Evolutionary conservation across 2,888 invertebrate genomes (phyloP).

Genomic region (Monochamus alternatus): DNA sequence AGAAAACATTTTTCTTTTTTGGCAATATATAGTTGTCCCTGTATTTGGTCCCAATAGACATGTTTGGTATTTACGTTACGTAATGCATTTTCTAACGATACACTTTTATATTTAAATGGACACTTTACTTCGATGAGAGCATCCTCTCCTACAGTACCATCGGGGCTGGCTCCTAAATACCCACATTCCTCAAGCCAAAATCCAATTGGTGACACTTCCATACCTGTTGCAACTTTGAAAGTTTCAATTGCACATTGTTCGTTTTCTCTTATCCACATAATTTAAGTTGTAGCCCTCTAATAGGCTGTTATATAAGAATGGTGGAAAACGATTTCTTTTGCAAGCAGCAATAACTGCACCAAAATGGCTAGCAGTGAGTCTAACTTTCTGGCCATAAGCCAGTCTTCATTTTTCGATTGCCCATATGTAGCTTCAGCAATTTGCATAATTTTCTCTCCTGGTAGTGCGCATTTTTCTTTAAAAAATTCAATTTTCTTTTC

Average conservation of each 20-base stretch:
- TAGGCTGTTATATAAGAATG: slow-evolving; percentile 26
- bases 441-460: background rate
- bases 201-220: slow-evolving; percentile 25
- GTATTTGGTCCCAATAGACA: slow-evolving; percentile 21
- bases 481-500: slow-evolving; percentile 23
- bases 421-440: slow-evolving; percentile 21
- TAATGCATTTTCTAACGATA: slow-evolving; percentile 4
- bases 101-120: slow-evolving; percentile 28
- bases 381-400: slow-evolving; percentile 33
- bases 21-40: background rate
- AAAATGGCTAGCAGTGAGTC: slow-evolving; percentile 37
- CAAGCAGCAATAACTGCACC: slow-evolving; percentile 16
- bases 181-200: slow-evolving; percentile 30
- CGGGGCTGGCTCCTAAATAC: slow-evolving; percentile 34
- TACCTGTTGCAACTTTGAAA: background rate
- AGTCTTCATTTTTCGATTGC: slow-evolving; percentile 31
- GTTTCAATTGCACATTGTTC: slow-evolving; percentile 10
- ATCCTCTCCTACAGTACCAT: slow-evolving; percentile 37
- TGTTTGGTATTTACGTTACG: slow-evolving; percentile 4
- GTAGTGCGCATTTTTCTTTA: slow-evolving; percentile 3
- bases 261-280: slow-evolving; percentile 47
- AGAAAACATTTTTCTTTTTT: slow-evolving; percentile 17
- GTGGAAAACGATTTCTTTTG: slow-evolving; percentile 26
- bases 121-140: slow-evolving; percentile 41
- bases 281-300: slow-evolving; percentile 28